phyloP scores from a whole-genome alignment of 1,140 invertebrate genomes.

The Drosophila leontia region DNA sequence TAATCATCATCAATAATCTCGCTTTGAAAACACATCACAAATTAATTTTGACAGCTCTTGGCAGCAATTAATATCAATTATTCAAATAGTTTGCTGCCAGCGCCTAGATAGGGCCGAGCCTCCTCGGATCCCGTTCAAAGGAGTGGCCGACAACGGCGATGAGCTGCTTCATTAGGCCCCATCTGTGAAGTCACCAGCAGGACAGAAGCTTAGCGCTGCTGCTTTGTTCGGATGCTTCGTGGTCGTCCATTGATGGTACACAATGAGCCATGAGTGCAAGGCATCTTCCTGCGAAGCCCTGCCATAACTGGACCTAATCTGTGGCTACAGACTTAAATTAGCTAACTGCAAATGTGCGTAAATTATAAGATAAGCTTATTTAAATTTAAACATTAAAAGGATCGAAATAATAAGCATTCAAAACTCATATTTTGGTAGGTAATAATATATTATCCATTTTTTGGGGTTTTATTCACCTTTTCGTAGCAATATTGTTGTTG shows the following conservation, averaged over 20 bases:
- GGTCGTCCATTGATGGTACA: neutral
- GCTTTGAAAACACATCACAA: conserved; percentile 61
- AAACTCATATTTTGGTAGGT: neutral
- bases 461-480: neutral
- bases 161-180: conserved; percentile 39
- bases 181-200: conserved; percentile 33
- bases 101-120: conserved; percentile 14
- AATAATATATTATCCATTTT: neutral
- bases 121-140: conserved; percentile 5
- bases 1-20: conserved; percentile 73
- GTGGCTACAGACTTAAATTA: too few species aligned
- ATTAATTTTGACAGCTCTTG: conserved; percentile 80
- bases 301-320: neutral
- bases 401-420: neutral
- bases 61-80: conserved; percentile 80
- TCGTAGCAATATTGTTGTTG: neutral
- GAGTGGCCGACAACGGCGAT: conserved; percentile 13
- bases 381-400: neutral
- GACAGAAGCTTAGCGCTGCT: neutral
- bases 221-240: conserved; percentile 13
- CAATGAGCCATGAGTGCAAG: neutral
- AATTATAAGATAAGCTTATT: neutral
- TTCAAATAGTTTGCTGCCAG: conserved; percentile 52
- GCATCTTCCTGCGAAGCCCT: neutral
- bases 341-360: neutral